Base-by-base conservation (phyloP, 2,888 invertebrate genomes). In the Spodoptera exigua region DNA sequence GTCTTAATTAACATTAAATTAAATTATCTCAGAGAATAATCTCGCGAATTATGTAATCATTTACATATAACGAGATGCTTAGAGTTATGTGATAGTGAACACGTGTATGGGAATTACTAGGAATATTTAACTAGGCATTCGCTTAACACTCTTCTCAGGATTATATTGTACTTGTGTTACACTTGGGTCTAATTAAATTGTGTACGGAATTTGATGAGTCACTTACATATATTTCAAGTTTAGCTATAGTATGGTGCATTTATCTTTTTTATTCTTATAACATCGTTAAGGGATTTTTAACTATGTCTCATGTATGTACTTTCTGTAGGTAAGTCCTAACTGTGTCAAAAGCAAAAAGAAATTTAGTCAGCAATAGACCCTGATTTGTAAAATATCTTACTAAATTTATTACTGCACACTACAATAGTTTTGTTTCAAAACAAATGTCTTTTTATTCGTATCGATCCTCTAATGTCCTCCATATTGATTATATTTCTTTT, bases 1-100 rank as follows among this genome's bases (percentile, higher is more conserved):
- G 14, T 48, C 16, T 17, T 4, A 46, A 32, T 12, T 49, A 43
- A 27, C 12, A 37, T 34, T 32, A 37, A 18, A 44, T 61, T 47
- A 39, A 39, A 21, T 48, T 68, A 61, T 69, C 48, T 40, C 7
- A 45, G 62, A 1, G 21, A 44, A 48, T 48, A 54, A 69, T 69
- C 53, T 36, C 35, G n/a, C 39, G 32, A 44, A 27, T 61, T 39
- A 36, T 17, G 34, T 61, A 9, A 61, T n/a, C 27, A 64, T 41
- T 37, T 37, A 43, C 37, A 39, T 61, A 52, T 47, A 37, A 59
- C 17, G n/a, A 66, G 41, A 66, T 51, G 17, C 49, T 18, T 35
- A 14, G 69, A 44, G 32, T 36, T 45, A n/a, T 41, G 3, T 43
- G 40, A 53, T 61, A 62, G 10, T 34, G 35, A 13, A 62, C 44